Evolutionary conservation across 2,888 invertebrate genomes (phyloP), one percentile per base, ranked within the genome.

Genomic region (Tachina grossa): DNA sequence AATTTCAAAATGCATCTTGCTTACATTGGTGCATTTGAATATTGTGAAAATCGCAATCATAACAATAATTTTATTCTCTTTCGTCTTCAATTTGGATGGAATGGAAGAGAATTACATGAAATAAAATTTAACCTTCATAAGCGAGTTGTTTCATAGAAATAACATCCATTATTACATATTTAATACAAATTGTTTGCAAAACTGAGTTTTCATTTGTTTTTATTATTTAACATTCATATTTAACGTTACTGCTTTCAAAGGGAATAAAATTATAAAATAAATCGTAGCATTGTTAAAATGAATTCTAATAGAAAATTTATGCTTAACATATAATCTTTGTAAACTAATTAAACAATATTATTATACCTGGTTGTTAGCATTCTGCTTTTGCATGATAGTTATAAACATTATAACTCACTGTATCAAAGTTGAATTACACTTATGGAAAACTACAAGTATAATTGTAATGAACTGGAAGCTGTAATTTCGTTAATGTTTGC

Each of bases 291-390:
- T 74, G 57, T 61, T 2, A 22, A 74, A 61, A 45, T 14, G 8
- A 61, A 74, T 49, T 72, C 16, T 47, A 19, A 59, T 16, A 39
- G 59, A 49, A 72, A 49, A 16, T n/a, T 16, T 47, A 49, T 59
- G n/a, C 16, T 31, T 4, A 31, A 31, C 16, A 31, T 71, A 31
- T 57, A 2, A 47, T 47, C 45, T 59, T 14, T 14, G 14, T 5
- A 49, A 45, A 74, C 9, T 59, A 19, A 61, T 41, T 61, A 61
- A n/a, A n/a, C n/a, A n/a, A 22, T 16, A 74, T 47, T 8, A 13
- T 47, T 59, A 74, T 49, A 41, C 16, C n/a, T 31, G 16, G 22
- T 49, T 61, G 14, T 49, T 19, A 74, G 31, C 49, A 41, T 49
- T 9, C 5, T 61, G 2, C 19, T 8, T 61, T 41, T 49, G 47